These are phyloP conservation scores for Laticauda laticaudata DNA, from an alignment of 2,113 vertebrate genomes.

Conservation along the genomic window DNA sequence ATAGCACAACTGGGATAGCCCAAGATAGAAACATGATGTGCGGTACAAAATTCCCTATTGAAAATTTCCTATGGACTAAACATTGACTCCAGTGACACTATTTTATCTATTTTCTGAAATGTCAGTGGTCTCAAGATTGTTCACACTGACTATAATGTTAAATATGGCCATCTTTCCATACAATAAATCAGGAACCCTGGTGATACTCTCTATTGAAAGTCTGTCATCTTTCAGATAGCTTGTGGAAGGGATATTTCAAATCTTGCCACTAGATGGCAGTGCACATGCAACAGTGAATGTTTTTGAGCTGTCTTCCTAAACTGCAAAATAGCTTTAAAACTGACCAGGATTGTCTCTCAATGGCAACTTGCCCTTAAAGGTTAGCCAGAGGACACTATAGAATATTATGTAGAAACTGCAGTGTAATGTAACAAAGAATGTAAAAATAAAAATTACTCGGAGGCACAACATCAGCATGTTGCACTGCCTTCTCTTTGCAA, in stretches of 20 bases:
- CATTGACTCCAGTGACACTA: neutral
- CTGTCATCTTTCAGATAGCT: neutral
- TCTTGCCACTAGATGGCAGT: slow-evolving; percentile 73
- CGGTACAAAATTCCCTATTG: neutral
- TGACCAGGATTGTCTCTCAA: slow-evolving; percentile 26
- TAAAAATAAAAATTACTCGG: slow-evolving; percentile 20
- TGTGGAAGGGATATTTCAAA: neutral
- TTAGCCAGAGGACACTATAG: slow-evolving; percentile 40
- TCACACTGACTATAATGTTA: neutral
- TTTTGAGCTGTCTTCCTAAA: accelerated
- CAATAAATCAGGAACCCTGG: neutral
- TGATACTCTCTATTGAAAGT: accelerated
- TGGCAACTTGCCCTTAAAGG: slow-evolving; percentile 60
- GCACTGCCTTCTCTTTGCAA: neutral
- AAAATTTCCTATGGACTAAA: neutral
- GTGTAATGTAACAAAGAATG: slow-evolving; percentile 12
- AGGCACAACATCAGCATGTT: neutral
- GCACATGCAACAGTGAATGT: slow-evolving; percentile 43
- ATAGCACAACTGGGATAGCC: neutral
- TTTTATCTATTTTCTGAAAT: neutral
- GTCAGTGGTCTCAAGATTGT: neutral
- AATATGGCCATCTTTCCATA: neutral
- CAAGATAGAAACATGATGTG: neutral
- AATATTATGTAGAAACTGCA: slow-evolving; percentile 47
- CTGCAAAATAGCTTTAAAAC: neutral